A percentile compares a stretch with the other conserved stretches of the same genome.
These are phyloP conservation scores for Martes martes DNA, from an alignment of 2,113 vertebrate genomes.

Conservation along the genomic window DNA sequence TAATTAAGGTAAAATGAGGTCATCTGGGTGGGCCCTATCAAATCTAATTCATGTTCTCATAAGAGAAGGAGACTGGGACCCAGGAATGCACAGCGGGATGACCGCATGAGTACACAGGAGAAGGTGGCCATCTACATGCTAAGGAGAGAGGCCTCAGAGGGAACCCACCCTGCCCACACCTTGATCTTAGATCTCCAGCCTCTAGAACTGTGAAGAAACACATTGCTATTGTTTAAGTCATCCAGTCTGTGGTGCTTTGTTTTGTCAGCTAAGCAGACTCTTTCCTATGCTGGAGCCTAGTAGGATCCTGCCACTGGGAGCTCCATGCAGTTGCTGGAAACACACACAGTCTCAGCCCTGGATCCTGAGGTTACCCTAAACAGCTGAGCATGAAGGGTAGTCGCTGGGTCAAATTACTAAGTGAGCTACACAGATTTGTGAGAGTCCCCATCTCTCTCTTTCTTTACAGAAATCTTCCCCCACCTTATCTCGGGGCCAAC, in stretches of 20 bases:
- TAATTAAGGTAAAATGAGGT: background rate
- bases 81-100: background rate
- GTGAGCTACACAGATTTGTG: background rate
- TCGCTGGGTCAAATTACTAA: background rate
- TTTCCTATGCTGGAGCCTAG: accelerated
- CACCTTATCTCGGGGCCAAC: background rate
- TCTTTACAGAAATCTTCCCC: background rate
- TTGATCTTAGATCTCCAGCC: background rate
- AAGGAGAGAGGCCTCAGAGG: background rate
- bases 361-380: background rate
- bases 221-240: no score
- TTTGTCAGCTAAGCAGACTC: accelerated
- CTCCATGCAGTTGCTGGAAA: background rate
- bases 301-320: background rate
- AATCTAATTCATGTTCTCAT: background rate
- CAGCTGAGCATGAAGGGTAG: background rate
- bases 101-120: background rate
- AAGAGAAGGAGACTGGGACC: background rate
- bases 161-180: accelerated
- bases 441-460: background rate
- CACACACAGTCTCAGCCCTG: background rate
- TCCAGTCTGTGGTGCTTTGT: background rate
- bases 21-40: background rate
- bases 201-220: background rate
- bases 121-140: accelerated